These are phyloP conservation scores for Meloidogyne floridensis DNA, from an alignment of 1,140 invertebrate species.

Conservation along the genomic window DNA sequence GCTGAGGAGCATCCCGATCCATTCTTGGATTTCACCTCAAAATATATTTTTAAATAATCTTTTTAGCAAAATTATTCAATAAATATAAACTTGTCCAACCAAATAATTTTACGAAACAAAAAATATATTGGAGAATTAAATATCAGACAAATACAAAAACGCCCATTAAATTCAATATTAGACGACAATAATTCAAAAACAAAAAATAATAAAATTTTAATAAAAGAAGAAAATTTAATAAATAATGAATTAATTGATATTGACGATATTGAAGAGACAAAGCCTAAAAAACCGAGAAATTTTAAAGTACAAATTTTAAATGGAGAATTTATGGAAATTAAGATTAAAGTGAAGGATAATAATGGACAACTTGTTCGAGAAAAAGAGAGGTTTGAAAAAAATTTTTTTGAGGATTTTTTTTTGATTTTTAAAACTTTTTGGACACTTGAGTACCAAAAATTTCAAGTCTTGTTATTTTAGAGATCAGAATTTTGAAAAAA, in stretches of 20 bases:
- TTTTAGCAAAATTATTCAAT: conserved; percentile 11
- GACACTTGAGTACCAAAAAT: not conserved
- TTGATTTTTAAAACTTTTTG: not conserved
- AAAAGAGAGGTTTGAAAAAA: conserved; percentile 20
- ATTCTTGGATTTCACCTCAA: not conserved
- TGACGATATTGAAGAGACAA: conserved; percentile 19
- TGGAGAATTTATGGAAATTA: conserved; percentile 30
- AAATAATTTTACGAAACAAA: conserved; percentile 36
- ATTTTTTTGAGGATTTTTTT: not conserved
- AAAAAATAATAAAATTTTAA: conserved; percentile 1
- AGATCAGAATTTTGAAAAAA: no score
- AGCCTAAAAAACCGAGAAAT: conserved; percentile 28
- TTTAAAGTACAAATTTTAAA: conserved; percentile 35
- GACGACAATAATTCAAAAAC: not conserved
- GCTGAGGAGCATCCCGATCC: no score
- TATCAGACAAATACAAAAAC: conserved; percentile 23
- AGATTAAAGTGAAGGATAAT: conserved; percentile 18
- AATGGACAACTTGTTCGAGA: conserved; percentile 25
- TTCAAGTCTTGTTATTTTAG: no score
- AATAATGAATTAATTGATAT: conserved; percentile 12
- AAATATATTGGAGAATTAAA: conserved; percentile 37
- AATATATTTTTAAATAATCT: not conserved
- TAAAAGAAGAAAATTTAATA: not conserved
- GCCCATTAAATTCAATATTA: conserved; percentile 9
- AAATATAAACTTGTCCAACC: conserved; percentile 11